These are phyloP conservation scores for Eufriesea mexicana DNA, from an alignment of 1,140 invertebrate species.

Conservation along the genomic window DNA sequence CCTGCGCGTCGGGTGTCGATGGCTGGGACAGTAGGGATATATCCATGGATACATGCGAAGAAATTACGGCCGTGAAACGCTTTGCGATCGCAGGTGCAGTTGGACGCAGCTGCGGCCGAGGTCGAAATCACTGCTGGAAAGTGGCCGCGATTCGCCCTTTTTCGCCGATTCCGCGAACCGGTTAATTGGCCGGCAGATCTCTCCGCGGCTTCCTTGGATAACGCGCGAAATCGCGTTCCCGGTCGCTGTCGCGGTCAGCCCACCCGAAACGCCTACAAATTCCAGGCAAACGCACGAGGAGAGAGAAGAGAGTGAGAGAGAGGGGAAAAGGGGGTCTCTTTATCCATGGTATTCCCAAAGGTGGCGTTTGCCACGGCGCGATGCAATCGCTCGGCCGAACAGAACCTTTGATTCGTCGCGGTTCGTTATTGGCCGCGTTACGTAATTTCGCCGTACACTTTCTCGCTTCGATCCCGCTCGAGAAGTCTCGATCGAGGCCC, in stretches of 20 bases:
- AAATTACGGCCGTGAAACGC: constrained; percentile 22
- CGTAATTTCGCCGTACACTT: constrained; percentile 24
- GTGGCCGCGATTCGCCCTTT: constrained; percentile 1
- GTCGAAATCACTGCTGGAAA: constrained; percentile 28
- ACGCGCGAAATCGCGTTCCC: no score
- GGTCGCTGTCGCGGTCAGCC: no score
- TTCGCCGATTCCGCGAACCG: background rate
- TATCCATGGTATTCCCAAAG: background rate
- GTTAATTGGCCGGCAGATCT: background rate
- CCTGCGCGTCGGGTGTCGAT: no score
- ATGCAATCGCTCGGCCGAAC: background rate
- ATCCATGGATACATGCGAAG: background rate
- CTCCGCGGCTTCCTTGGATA: no score
- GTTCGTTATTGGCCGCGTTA: constrained; percentile 27
- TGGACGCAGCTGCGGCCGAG: constrained; percentile 16
- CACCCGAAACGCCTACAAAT: background rate
- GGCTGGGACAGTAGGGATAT: no score
- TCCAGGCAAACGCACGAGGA: background rate
- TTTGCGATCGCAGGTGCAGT: constrained; percentile 25
- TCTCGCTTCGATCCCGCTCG: constrained; percentile 6
- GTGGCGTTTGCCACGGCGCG: background rate
- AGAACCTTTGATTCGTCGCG: constrained; percentile 29
- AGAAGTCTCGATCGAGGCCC: background rate
- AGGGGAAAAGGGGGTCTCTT: background rate
- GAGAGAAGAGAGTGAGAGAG: background rate